These are phyloP conservation scores for Dasypogon diadema DNA, from an alignment of 2,888 invertebrate species.

Conservation along the genomic window DNA sequence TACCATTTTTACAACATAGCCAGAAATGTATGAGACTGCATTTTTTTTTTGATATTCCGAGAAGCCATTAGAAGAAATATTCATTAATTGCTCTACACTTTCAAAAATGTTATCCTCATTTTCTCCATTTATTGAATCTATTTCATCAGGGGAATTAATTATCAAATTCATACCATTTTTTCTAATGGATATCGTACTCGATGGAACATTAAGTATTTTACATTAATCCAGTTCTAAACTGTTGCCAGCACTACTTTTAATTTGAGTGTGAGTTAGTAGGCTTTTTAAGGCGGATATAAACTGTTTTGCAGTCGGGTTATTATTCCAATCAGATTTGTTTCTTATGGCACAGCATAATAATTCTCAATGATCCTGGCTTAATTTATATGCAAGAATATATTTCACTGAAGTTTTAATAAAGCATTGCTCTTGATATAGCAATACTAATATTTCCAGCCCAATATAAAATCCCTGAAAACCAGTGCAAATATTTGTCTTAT, in stretches of 20 bases:
- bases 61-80: too few species aligned
- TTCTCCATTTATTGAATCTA: not conserved
- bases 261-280: slow-evolving; percentile 10
- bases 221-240: not conserved
- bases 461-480: not conserved
- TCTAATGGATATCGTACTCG: not conserved
- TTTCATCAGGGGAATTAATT: not conserved
- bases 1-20: not conserved
- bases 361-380: slow-evolving; percentile 41
- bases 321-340: slow-evolving; percentile 5
- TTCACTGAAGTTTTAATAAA: not conserved
- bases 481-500: not conserved
- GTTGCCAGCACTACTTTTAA: not conserved
- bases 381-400: slow-evolving; percentile 25
- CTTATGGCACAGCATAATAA: slow-evolving; percentile 29
- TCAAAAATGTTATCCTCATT: not conserved
- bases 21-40: not conserved
- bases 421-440: not conserved
- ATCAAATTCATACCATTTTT: not conserved
- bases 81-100: too few species aligned
- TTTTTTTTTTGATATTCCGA: not conserved
- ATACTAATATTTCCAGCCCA: slow-evolving; percentile 14
- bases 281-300: slow-evolving; percentile 29
- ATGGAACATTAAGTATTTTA: not conserved
- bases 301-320: slow-evolving; percentile 10